Conservation (phyloP, 2,113 vertebrate species). For the Hippocampus abdominalis region DNA sequence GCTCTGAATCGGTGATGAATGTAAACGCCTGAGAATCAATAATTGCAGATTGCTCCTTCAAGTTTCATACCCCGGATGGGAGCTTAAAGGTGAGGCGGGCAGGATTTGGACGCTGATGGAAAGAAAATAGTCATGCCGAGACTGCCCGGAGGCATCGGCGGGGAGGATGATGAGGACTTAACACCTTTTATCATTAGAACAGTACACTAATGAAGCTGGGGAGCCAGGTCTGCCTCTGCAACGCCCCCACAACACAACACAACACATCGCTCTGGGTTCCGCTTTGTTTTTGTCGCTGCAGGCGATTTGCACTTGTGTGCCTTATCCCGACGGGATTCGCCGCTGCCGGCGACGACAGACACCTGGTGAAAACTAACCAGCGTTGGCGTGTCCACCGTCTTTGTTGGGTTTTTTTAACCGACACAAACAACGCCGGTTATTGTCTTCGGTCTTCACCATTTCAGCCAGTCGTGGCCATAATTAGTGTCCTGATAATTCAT, state of each 20-base stretch:
- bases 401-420: background rate
- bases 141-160: conserved; percentile 24
- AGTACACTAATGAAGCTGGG: conserved; percentile 9
- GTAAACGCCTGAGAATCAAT: conserved; percentile 19
- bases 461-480: background rate
- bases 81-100: conserved; percentile 13
- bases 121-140: conserved; percentile 14
- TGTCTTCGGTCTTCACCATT: background rate
- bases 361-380: background rate
- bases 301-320: conserved; percentile 6
- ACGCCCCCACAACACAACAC: background rate
- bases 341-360: background rate
- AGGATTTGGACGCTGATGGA: conserved; percentile 9
- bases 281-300: conserved; percentile 11
- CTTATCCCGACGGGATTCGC: background rate
- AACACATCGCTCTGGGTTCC: conserved; percentile 26
- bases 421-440: background rate
- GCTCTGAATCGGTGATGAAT: conserved; percentile 1
- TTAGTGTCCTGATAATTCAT: too few relatives aligned
- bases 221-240: background rate
- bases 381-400: background rate
- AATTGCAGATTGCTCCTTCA: conserved; percentile 22
- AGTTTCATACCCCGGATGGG: conserved; percentile 1
- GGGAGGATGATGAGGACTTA: conserved; percentile 24
- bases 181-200: conserved; percentile 10